Conservation (phyloP, 2,797 vertebrate genomes). For the Clarias fuscus region DNA sequence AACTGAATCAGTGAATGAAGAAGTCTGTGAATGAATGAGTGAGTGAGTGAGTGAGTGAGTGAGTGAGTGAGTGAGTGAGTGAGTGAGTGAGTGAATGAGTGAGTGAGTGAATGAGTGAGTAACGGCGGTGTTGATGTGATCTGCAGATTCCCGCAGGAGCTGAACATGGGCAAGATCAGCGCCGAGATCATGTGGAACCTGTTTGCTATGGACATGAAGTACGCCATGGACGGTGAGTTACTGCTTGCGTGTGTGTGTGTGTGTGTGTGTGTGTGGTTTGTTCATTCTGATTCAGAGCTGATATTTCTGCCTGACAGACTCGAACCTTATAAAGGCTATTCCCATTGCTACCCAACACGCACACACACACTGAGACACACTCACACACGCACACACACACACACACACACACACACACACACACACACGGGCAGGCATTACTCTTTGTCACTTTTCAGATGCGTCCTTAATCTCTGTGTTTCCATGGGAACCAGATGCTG, state of each 20-base stretch:
- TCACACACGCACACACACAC: conserved; percentile 6
- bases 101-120: neutral
- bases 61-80: neutral
- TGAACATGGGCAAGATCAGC: conserved; percentile 92
- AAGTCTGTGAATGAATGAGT: neutral
- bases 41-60: neutral
- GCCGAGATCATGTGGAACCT: conserved; percentile 93
- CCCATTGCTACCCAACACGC: neutral
- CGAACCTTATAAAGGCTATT: conserved; percentile 14
- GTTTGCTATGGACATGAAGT: conserved; percentile 96
- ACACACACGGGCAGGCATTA: neutral
- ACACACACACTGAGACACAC: neutral
- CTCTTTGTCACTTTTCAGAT: conserved; percentile 8
- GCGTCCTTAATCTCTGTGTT: conserved; percentile 52
- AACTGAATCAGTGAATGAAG: neutral
- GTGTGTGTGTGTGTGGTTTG: neutral
- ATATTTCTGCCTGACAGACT: neutral
- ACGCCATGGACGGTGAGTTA: conserved; percentile 94
- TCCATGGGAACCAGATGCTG: conserved; percentile 64
- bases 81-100: neutral
- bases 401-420: conserved; percentile 7
- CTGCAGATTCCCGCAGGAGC: conserved; percentile 95
- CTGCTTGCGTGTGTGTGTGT: neutral
- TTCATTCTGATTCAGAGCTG: neutral
- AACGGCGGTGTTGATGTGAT: neutral